Evolutionary conservation across 2,113 vertebrate genomes (phyloP).

Genomic region (Glaucidium brasilianum): DNA sequence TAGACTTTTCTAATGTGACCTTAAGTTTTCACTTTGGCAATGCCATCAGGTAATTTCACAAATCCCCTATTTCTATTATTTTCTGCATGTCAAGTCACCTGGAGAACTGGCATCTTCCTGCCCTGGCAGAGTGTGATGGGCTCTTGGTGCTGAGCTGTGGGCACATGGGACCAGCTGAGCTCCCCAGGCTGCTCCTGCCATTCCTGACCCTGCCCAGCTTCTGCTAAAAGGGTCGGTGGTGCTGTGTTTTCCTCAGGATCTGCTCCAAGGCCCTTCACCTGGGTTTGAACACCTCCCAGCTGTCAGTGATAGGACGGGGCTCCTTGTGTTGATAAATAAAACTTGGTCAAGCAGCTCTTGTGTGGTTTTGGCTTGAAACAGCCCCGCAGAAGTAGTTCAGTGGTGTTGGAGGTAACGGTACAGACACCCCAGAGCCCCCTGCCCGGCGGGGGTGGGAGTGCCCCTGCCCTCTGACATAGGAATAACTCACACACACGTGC

Average conservation of each 20-base stretch:
- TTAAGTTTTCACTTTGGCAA: neutral
- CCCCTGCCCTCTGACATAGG: no score
- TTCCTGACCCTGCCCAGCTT: fast-evolving
- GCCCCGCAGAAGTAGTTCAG: no score
- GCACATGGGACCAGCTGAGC: neutral
- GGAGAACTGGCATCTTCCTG: neutral
- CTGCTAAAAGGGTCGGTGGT: neutral
- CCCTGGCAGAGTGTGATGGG: neutral
- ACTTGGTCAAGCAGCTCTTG: no score
- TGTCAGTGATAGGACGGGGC: neutral
- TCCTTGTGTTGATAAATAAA: neutral
- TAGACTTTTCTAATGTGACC: neutral
- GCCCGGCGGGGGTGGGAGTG: neutral
- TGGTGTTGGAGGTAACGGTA: fast-evolving
- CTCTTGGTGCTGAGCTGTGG: neutral
- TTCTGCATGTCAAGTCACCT: neutral
- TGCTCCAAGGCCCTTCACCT: neutral
- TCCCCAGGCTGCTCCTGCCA: neutral
- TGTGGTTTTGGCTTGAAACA: no score
- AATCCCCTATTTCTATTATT: neutral
- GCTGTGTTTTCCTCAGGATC: neutral
- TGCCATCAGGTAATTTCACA: no score
- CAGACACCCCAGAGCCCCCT: neutral
- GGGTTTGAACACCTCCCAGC: neutral
- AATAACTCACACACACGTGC: fast-evolving